Percentiles rank a stretch among this genome's conserved stretches.
Evolutionary conservation across 2,888 invertebrate genomes (phyloP).

Genomic region (Alloplasta piceator): DNA sequence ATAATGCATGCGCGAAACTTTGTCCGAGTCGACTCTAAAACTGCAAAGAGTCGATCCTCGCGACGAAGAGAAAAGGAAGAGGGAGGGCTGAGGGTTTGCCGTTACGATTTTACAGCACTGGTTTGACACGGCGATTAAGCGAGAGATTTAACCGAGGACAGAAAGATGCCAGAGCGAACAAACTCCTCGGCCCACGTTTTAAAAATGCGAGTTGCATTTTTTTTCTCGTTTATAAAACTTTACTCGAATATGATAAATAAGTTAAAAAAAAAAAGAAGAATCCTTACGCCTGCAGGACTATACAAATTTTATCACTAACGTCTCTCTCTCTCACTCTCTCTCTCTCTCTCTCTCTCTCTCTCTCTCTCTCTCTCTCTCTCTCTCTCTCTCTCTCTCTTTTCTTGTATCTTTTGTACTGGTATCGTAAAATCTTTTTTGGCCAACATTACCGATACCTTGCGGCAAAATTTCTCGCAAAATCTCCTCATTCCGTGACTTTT

Average conservation of each 20-base stretch:
- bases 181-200: slow-evolving; percentile 35
- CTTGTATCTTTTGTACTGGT: slow-evolving; percentile 1
- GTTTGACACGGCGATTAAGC: slow-evolving; percentile 82
- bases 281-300: slow-evolving; percentile 14
- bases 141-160: slow-evolving; percentile 78
- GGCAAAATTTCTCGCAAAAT: slow-evolving; percentile 22
- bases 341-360: slow-evolving; percentile 13
- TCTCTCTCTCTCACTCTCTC: neutral
- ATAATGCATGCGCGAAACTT: too few species aligned
- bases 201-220: slow-evolving; percentile 24
- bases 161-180: slow-evolving; percentile 39
- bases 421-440: slow-evolving; percentile 58
- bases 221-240: slow-evolving; percentile 47
- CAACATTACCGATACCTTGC: slow-evolving; percentile 47
- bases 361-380: neutral
- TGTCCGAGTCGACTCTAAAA: too few species aligned
- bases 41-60: neutral
- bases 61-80: slow-evolving; percentile 1
- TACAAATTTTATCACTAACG: slow-evolving; percentile 46
- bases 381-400: slow-evolving; percentile 2
- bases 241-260: slow-evolving; percentile 73
- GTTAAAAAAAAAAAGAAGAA: slow-evolving; percentile 9
- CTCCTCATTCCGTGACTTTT: slow-evolving; percentile 53
- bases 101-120: slow-evolving; percentile 78
- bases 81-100: slow-evolving; percentile 7